Evolutionary conservation across 2,113 vertebrate genomes (phyloP), one percentile per base, ranked within the genome.

Genomic region (Sterrhoptilus dennistouni): DNA sequence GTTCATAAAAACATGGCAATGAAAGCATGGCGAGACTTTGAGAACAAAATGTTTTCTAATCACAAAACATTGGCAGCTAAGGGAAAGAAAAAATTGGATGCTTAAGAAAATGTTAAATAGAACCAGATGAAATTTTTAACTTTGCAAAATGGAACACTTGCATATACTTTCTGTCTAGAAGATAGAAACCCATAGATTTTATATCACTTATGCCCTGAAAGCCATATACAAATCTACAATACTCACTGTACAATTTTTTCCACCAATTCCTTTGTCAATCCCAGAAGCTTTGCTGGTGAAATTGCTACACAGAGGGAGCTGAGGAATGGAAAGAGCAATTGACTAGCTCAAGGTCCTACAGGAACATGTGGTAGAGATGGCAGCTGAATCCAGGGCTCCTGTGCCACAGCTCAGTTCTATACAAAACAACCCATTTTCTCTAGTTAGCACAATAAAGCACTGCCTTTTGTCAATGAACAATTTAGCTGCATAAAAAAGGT

Each of bases 1-100:
- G 25, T 90, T 89, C 35, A 33, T 93, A 76, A 94, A 92, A 95
- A 84, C 28, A 60, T 68, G 36, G 71, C 61, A 93, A 52, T 44
- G 31, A 93, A 84, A 93, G 12, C 45, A 85, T 76, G 57, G 45
- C 11, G 3, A 83, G 63, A 36, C 22, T 94, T 95, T 75, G 61
- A 76, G 89, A 89, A 85, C 68, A 91, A 82, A 94, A 89, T 50
- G 36, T 71, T 93, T 95, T 93, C 78, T 76, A 84, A 79, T 96
- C 42, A 69, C n/a, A 85, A 29, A 84, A 76, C 23, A 20, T 56
- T 83, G 78, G 60, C 64, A 95, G 52, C 69, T 87, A n/a, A 84
- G 31, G 69, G 57, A 87, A 87, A 56, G 38, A 69, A 75, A 81
- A 82, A 78, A 36, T 20, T 80, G 53, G 44, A 71, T 71, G 57